These are phyloP conservation scores for Aix galericulata DNA, from an alignment of 2,113 vertebrate genomes.

Conservation along the genomic window DNA sequence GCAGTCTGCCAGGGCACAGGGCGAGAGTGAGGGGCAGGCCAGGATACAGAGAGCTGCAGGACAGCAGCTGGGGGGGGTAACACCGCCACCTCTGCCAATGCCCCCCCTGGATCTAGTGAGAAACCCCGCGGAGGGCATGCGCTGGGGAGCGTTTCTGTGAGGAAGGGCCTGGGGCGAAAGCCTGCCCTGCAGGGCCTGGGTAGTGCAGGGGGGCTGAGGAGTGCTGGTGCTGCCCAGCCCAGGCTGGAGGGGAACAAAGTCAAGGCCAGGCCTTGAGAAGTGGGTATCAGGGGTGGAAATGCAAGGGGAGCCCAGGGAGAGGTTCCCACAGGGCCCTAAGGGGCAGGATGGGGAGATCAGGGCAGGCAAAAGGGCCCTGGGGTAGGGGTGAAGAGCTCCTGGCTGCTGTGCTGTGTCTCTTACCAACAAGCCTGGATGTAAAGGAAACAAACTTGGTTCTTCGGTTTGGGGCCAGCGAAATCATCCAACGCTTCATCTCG, in stretches of 20 bases:
- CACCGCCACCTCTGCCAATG: fast-evolving
- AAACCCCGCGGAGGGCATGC: neutral
- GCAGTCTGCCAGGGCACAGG: slow-evolving; percentile 78
- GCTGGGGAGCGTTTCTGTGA: no score
- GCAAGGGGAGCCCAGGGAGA: neutral
- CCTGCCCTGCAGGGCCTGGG: neutral
- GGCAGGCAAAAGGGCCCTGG: neutral
- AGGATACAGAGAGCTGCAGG: fast-evolving
- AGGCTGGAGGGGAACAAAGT: neutral
- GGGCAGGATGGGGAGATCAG: neutral
- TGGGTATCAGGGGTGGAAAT: neutral
- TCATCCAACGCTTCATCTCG: slow-evolving; percentile 97
- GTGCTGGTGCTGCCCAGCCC: neutral
- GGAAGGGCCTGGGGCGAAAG: fast-evolving
- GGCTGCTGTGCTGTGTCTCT: neutral
- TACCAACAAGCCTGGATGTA: slow-evolving; percentile 88
- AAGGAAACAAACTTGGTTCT: slow-evolving; percentile 93
- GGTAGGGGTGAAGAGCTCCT: neutral
- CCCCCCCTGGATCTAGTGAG: neutral
- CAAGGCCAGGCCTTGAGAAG: neutral
- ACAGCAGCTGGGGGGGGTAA: neutral
- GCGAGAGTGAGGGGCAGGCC: neutral
- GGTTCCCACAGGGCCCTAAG: neutral
- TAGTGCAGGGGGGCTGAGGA: neutral
- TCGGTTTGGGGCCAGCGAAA: slow-evolving; percentile 89